A percentile compares a stretch with the other conserved stretches of the same genome.
phyloP scores from a whole-genome alignment of 2,888 invertebrate genomes.

The Hemicrepidius hirtus region DNA sequence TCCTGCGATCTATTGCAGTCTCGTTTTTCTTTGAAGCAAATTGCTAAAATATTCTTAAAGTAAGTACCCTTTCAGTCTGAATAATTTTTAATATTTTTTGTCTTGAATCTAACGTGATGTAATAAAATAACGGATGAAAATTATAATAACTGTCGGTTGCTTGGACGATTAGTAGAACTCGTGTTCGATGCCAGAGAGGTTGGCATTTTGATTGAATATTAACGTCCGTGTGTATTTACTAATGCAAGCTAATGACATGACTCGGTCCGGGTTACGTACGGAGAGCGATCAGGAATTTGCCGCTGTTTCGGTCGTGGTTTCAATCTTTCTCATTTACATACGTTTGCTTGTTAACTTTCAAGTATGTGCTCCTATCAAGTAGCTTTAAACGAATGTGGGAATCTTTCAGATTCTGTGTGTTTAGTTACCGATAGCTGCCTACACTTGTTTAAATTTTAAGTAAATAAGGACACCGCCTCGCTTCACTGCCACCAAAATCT shows the following conservation, averaged over 20 bases:
- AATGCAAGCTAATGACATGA: conserved; percentile 50
- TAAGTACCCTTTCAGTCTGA: not conserved
- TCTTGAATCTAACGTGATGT: conserved; percentile 19
- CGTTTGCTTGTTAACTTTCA: conserved; percentile 60
- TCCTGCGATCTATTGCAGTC: conserved; percentile 23
- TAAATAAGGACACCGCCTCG: conserved; percentile 12
- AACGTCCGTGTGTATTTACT: conserved; percentile 50
- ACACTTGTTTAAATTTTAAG: conserved; percentile 45
- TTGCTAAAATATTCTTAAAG: conserved; percentile 18
- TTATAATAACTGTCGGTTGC: conserved; percentile 44
- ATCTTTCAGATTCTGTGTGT: conserved; percentile 53
- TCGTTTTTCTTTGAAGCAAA: conserved; percentile 22
- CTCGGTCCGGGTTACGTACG: conserved; percentile 44
- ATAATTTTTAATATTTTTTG: conserved; percentile 17
- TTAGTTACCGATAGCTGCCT: conserved; percentile 50
- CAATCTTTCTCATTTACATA: conserved; percentile 58
- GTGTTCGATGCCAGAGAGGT: conserved; percentile 45
- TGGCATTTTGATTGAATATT: conserved; percentile 50
- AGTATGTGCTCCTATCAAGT: conserved; percentile 60
- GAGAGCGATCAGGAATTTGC: conserved; percentile 54
- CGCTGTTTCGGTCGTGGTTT: conserved; percentile 53
- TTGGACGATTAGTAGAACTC: conserved; percentile 45
- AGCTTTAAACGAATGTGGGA: conserved; percentile 59
- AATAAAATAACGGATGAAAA: conserved; percentile 38
- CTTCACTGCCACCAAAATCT: conserved; percentile 1